These are phyloP conservation scores for Cheilosia variabilis DNA, from an alignment of 2,888 invertebrate species.

Conservation along the genomic window DNA sequence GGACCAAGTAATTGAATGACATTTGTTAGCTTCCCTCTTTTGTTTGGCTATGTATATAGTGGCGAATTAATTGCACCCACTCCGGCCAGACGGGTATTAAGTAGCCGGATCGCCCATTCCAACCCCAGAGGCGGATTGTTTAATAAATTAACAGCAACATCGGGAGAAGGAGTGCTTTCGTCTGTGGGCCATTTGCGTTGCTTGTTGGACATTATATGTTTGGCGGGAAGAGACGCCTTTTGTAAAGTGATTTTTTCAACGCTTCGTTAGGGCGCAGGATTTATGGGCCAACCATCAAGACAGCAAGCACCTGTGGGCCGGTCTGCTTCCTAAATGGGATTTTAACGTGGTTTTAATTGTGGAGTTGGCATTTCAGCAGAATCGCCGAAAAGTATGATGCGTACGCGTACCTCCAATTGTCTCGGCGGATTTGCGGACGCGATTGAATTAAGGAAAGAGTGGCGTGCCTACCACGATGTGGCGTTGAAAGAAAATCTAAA, in stretches of 20 bases:
- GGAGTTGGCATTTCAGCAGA: conserved; percentile 60
- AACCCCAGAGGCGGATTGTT: conserved; percentile 69
- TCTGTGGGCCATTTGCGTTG: not conserved
- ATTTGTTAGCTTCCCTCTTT: conserved; percentile 61
- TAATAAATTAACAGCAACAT: conserved; percentile 69
- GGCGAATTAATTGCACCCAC: conserved; percentile 63
- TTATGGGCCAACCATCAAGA: conserved; percentile 66
- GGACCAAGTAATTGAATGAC: conserved; percentile 71
- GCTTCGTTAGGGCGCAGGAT: conserved; percentile 72
- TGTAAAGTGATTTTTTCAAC: conserved; percentile 76
- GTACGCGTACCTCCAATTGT: conserved; percentile 15
- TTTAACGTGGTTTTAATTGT: conserved; percentile 75
- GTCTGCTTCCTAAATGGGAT: conserved; percentile 64
- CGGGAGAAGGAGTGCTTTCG: not conserved
- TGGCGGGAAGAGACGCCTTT: conserved; percentile 50
- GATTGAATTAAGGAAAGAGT: conserved; percentile 57
- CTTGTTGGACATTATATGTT: conserved; percentile 31
- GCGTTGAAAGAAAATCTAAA: conserved; percentile 74
- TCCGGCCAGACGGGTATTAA: conserved; percentile 61
- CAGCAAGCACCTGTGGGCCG: conserved; percentile 64
- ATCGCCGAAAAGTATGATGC: conserved; percentile 43
- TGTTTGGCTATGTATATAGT: conserved; percentile 36
- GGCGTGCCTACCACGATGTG: conserved; percentile 69
- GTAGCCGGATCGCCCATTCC: conserved; percentile 68
- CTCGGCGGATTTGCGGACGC: conserved; percentile 48